Percentiles rank a stretch among this genome's conserved stretches.
Conservation (phyloP, 2,797 vertebrate species). For the Okamejei kenojei region DNA sequence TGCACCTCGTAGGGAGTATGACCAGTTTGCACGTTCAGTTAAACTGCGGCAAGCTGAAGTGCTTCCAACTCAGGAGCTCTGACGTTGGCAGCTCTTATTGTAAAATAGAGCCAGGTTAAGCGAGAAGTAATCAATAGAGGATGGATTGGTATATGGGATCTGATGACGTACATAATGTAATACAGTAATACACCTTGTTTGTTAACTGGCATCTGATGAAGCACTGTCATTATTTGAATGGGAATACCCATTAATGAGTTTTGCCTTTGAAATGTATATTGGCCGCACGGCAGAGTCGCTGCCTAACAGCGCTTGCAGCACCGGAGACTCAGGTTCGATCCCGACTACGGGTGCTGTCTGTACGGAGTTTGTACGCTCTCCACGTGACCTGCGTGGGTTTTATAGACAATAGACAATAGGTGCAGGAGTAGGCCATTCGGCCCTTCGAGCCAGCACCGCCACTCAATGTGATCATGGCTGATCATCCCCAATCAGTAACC, state of each 20-base stretch:
- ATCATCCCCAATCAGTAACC: no score
- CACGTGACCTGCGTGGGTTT: no score
- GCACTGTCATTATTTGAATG: background rate
- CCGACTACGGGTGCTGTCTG: no score
- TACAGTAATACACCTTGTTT: background rate
- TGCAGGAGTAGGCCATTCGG: no score
- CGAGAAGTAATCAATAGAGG: background rate
- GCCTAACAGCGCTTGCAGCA: no score
- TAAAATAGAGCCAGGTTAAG: background rate
- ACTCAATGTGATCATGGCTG: no score
- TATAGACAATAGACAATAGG: no score
- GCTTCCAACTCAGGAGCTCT: background rate
- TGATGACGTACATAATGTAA: background rate
- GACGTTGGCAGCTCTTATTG: background rate
- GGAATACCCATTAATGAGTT: background rate
- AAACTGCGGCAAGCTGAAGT: background rate
- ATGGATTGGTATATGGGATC: background rate
- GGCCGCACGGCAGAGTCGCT: no score
- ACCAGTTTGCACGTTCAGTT: background rate
- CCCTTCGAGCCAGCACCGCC: no score
- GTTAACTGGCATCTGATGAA: background rate
- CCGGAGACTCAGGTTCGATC: no score
- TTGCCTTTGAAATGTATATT: background rate
- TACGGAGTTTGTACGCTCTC: no score
- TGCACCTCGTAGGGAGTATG: background rate